Evolutionary conservation across 2,888 invertebrate species (phyloP), one percentile per base, ranked within the genome.

Genomic region (Drosophila basisetae): DNA sequence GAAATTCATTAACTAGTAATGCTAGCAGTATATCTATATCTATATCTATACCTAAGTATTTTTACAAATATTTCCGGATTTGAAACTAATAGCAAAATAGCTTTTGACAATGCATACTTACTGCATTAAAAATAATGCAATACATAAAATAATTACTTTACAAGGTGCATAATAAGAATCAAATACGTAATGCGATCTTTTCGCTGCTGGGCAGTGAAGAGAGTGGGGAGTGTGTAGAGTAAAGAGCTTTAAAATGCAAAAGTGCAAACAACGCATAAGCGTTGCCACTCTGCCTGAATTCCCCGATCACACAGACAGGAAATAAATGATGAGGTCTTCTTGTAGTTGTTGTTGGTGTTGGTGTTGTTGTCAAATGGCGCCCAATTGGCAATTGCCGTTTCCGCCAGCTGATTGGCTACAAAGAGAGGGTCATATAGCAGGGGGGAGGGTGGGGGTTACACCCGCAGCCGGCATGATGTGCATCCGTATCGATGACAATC

Each of bases 401-500:
- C 85, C 89, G 85, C 83, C 82, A 82, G 88, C 82, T 77, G 85
- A 83, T 84, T 84, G 84, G 84, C 83, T 84, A 59, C 83, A 78
- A 55, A 55, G 28, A 25, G 31, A 28, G 37, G 55, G 18, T 25
- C 10, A 54, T 16, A 4, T 4, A 18, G 30, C 3, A 5, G 16
- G 50, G 2, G 30, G 18, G 31, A 9, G 13, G 6, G 1, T 7
- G 31, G 6, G 33, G 9, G 4, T 7, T 11, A 13, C 61, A 68
- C 59, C 64, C 35, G 41, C 47, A 82, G 64, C 73, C 78, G 74
- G 71, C 86, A 86, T 86, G 81, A 89, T 86, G 76, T 72, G 80
- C 82, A 85, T 88, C 88, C 88, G 82, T 85, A 85, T 84, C 86
- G 88, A 87, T 89, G 84, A 84, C 83, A 87, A 89, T 83, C 85